Conservation (phyloP, 1,140 invertebrate species). For the Ceratosolen solmsi region DNA sequence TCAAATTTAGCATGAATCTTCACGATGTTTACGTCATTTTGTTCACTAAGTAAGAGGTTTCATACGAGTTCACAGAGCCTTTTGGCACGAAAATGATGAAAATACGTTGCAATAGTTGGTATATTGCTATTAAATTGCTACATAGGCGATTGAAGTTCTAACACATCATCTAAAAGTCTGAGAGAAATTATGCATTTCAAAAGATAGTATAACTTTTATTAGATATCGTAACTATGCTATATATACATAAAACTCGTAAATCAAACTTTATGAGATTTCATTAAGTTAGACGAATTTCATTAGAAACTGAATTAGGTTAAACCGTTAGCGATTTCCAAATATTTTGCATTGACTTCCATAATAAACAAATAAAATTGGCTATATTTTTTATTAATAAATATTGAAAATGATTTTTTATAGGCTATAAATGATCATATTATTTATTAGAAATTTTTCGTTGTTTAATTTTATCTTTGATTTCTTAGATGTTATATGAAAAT, state of each 20-base stretch:
- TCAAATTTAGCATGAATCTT: background rate
- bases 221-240: background rate
- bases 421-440: no score
- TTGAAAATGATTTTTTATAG: no score
- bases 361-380: no score
- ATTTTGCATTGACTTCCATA: no score
- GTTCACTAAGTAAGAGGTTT: background rate
- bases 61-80: background rate
- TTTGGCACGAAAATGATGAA: background rate
- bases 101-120: background rate
- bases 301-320: no score
- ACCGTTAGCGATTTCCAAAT: no score
- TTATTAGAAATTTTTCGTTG: no score
- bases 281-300: no score
- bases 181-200: background rate
- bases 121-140: background rate
- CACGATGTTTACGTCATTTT: constrained; percentile 5
- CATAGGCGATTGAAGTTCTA: background rate
- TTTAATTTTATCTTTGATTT: no score
- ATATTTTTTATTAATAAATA: no score
- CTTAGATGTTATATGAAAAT: no score
- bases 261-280: no score
- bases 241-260: background rate
- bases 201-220: background rate
- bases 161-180: background rate